Percentiles rank a stretch among this genome's conserved stretches.
These are phyloP conservation scores for Aproaerema taeniolella DNA, from an alignment of 2,888 invertebrate genomes.

Conservation along the genomic window DNA sequence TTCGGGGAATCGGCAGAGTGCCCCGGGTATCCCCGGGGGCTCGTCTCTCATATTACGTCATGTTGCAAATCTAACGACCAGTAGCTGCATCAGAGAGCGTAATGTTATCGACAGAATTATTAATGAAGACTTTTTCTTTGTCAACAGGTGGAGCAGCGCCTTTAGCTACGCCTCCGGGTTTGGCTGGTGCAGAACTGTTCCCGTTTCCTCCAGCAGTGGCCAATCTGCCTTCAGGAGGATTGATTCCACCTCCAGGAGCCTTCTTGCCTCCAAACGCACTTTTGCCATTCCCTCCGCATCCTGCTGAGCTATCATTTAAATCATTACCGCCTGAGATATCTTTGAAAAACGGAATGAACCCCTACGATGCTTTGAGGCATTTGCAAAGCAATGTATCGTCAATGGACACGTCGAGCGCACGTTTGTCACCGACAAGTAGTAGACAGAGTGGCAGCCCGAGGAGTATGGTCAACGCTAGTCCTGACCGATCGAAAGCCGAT, in stretches of 20 bases:
- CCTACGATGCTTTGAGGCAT: constrained; percentile 75
- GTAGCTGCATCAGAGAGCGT: constrained; percentile 33
- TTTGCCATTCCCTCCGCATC: constrained; percentile 74
- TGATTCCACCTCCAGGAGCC: constrained; percentile 77
- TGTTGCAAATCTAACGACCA: constrained; percentile 52
- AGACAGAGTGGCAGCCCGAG: constrained; percentile 75
- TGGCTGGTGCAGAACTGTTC: constrained; percentile 65
- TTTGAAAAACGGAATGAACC: constrained; percentile 73
- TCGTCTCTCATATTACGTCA: constrained; percentile 73
- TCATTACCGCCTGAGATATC: constrained; percentile 67
- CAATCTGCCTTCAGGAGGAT: constrained; percentile 60
- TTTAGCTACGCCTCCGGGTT: constrained; percentile 48
- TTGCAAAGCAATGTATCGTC: constrained; percentile 66
- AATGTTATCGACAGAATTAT: constrained; percentile 16
- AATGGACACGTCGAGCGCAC: constrained; percentile 64
- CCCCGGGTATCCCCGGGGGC: constrained; percentile 62
- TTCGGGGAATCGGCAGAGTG: constrained; percentile 71
- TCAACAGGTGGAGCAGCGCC: constrained; percentile 63
- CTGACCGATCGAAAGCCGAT: constrained; percentile 72
- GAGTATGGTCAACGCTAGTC: constrained; percentile 55
- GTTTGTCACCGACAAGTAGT: constrained; percentile 76
- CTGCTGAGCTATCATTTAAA: constrained; percentile 68
- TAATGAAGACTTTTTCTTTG: constrained; percentile 34
- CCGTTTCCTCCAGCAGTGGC: constrained; percentile 62
- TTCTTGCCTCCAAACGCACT: constrained; percentile 75